Base-by-base conservation (phyloP, 2,113 vertebrate genomes). In the Dascyllus trimaculatus region DNA sequence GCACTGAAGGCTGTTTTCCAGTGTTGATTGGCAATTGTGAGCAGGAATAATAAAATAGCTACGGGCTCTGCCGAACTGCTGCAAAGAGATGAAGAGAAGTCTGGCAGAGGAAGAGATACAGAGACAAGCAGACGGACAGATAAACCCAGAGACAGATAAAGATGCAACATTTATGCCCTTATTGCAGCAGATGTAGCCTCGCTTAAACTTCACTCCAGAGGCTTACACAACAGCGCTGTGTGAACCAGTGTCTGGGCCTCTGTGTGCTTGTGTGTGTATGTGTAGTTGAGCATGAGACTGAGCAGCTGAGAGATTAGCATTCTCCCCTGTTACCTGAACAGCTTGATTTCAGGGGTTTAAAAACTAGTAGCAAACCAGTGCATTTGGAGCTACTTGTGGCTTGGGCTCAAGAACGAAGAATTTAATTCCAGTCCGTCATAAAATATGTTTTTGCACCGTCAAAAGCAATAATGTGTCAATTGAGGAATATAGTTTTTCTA, bases 301-400 rank as follows among this genome's bases (percentile, higher is more conserved):
- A 81, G 75, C 85, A 84, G 80, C 86, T 86, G 88, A 91, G 81
- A 82, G 82, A 86, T 92, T 87, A 88, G 71, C 70, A 51, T 87
- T 83, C 56, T 64, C 58, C 65, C 62, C 70, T 72, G 57, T 86
- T 85, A 70, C 63, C 65, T 77, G 65, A 75, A 74, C 66, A 53
- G 46, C 79, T 59, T 62, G 38, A 77, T 60, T 49, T 21, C 75
- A 43, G 56, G 66, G 85, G 69, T 87, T n/a, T 67, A 83, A 5
- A 69, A 75, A 54, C 15, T 21, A 11, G 54, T 24, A 11, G 26
- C 4, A 10, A 56, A 60, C 22, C 58, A 73, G n/a, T n/a, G 58
- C 62, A 71, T 26, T 69, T 53, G 35, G 43, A 40, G 26, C 45
- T n/a, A 51, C 71, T 49, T 73, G 60, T 71, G 69, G 71, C 40